Percentiles rank a stretch among this genome's conserved stretches.
Evolutionary conservation across 2,797 vertebrate genomes (phyloP).

Genomic region (Amazonetta brasiliensis): DNA sequence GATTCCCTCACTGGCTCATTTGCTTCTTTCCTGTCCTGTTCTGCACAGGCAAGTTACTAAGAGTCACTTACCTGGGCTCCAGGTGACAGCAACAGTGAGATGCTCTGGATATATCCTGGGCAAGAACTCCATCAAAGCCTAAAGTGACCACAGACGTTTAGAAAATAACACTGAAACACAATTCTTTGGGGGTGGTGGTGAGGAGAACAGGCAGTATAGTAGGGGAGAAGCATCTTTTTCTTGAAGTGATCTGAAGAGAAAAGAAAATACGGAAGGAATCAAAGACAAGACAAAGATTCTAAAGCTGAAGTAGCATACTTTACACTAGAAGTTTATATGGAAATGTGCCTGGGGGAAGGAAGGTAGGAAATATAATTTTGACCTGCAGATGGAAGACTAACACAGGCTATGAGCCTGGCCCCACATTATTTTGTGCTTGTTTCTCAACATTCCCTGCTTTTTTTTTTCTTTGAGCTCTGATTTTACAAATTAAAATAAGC

Average conservation of each 20-base stretch:
- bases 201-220: neutral
- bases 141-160: fast-evolving
- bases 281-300: neutral
- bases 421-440: neutral
- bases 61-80: neutral
- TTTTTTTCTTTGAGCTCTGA: neutral
- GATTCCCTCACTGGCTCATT: neutral
- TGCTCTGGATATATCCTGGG: neutral
- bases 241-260: neutral
- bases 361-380: neutral
- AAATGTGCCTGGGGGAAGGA: neutral
- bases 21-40: neutral
- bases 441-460: neutral
- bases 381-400: neutral
- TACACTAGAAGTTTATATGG: neutral
- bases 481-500: neutral
- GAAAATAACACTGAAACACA: neutral
- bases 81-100: neutral
- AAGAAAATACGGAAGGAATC: neutral
- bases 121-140: neutral
- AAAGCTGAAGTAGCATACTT: neutral
- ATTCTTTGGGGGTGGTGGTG: neutral
- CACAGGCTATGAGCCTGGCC: neutral
- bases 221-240: neutral
- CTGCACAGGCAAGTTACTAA: neutral